These are phyloP conservation scores for Saccopteryx leptura DNA, from an alignment of 2,113 vertebrate genomes.

Conservation along the genomic window DNA sequence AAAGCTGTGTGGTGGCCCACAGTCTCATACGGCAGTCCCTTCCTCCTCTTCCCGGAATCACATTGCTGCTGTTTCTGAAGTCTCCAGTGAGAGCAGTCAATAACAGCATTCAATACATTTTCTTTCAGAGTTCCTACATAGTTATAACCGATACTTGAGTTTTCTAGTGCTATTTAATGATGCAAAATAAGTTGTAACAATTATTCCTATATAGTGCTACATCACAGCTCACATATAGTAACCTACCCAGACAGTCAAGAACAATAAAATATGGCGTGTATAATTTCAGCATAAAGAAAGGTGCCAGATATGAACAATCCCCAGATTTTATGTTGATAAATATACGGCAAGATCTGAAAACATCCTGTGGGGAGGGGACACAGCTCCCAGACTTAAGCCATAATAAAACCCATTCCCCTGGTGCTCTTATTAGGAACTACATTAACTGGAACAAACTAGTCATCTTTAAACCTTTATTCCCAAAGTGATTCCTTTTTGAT, in stretches of 20 bases:
- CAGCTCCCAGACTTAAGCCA: neutral
- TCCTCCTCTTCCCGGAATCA: neutral
- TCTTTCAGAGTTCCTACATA: neutral
- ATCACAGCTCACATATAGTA: neutral
- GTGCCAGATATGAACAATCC: neutral
- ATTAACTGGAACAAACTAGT: neutral
- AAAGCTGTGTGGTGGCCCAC: neutral
- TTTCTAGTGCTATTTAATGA: constrained; percentile 34
- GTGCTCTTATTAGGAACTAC: neutral
- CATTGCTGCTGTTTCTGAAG: neutral
- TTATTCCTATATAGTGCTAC: neutral
- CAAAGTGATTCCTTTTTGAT: constrained; percentile 5
- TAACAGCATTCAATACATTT: neutral
- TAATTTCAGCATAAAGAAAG: constrained; percentile 34
- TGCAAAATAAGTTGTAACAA: constrained; percentile 23
- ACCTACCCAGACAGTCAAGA: neutral
- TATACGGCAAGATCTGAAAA: neutral
- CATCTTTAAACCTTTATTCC: neutral
- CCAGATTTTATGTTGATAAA: neutral
- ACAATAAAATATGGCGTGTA: neutral
- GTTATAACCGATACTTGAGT: neutral
- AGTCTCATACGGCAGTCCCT: neutral
- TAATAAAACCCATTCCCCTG: neutral
- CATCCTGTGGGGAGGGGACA: neutral
- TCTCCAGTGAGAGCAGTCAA: neutral